Conservation (phyloP, 2,113 vertebrate genomes). For the Serinus canaria region DNA sequence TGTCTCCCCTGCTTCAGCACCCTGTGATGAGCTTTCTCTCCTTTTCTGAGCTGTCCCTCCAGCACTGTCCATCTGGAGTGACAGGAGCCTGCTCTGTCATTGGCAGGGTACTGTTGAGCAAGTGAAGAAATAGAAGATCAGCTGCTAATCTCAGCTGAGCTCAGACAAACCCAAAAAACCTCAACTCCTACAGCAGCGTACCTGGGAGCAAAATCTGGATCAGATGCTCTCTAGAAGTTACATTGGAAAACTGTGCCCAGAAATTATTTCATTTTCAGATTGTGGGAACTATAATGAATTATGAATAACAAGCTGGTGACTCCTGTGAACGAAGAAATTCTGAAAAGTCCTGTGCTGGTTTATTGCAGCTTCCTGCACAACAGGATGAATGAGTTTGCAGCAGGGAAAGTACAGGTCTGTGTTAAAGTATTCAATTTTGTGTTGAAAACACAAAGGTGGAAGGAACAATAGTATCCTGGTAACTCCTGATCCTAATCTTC, state of each 20-base stretch:
- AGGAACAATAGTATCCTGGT: constrained; percentile 42
- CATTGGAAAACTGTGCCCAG: not conserved
- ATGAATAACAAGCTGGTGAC: not conserved
- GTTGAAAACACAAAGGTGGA: constrained; percentile 22
- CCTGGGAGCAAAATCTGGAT: not conserved
- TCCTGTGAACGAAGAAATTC: not conserved
- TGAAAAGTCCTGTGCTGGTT: not conserved
- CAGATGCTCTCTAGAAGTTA: not conserved
- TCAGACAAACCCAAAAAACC: not conserved
- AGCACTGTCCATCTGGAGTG: not conserved
- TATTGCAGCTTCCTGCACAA: not conserved
- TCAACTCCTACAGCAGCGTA: not conserved
- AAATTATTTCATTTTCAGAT: not conserved
- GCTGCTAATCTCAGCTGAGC: not conserved
- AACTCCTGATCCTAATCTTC: constrained; percentile 33
- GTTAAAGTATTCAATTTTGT: not conserved
- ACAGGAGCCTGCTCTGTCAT: not conserved
- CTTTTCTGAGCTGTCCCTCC: not conserved
- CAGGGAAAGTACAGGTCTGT: not conserved
- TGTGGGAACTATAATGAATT: not conserved
- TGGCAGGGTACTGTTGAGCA: not conserved
- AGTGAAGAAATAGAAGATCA: not conserved
- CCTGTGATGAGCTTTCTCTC: not conserved
- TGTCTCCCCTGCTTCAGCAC: not conserved
- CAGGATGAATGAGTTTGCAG: not conserved